phyloP scores from a whole-genome alignment of 1,140 invertebrate species.

The Drosophila malerkotliana region DNA sequence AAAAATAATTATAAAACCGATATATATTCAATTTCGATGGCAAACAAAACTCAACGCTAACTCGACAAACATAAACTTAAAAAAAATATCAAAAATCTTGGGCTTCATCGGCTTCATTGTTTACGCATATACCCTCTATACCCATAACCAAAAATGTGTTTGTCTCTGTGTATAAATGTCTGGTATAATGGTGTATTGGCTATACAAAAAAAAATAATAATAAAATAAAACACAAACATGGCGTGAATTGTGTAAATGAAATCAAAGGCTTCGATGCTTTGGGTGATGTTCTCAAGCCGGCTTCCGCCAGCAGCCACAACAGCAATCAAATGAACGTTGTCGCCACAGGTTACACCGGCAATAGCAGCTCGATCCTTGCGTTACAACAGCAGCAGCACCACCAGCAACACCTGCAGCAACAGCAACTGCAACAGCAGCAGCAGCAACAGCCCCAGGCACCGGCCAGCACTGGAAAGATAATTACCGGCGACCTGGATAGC shows the following conservation, averaged over 20 bases:
- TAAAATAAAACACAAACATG: conserved; percentile 21
- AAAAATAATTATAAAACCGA: conserved; percentile 34
- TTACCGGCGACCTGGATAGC: conserved; percentile 96
- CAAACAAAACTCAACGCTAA: conserved; percentile 41
- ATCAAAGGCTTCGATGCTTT: conserved; percentile 88
- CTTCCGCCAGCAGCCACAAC: conserved; percentile 80
- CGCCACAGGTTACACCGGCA: conserved; percentile 68
- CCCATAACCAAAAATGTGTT: conserved; percentile 61
- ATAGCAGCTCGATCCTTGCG: conserved; percentile 83
- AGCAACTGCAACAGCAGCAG: conserved; percentile 80
- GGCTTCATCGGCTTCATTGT: conserved; percentile 70
- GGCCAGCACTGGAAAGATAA: conserved; percentile 87
- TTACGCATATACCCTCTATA: conserved; percentile 47
- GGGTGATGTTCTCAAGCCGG: conserved; percentile 89
- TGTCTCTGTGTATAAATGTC: conserved; percentile 79
- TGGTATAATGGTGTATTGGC: conserved; percentile 70
- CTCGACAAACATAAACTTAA: conserved; percentile 29
- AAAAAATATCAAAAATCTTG: conserved; percentile 33
- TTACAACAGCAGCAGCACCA: conserved; percentile 77
- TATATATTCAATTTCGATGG: conserved; percentile 43
- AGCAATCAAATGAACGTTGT: conserved; percentile 83
- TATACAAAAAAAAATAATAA: conserved; percentile 41
- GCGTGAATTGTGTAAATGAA: conserved; percentile 38
- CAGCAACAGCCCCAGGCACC: conserved; percentile 84
- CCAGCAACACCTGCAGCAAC: conserved; percentile 74